A percentile compares a stretch with the other conserved stretches of the same genome.
Evolutionary conservation across 2,797 vertebrate genomes (phyloP).

Genomic region (Vultur gryphus): DNA sequence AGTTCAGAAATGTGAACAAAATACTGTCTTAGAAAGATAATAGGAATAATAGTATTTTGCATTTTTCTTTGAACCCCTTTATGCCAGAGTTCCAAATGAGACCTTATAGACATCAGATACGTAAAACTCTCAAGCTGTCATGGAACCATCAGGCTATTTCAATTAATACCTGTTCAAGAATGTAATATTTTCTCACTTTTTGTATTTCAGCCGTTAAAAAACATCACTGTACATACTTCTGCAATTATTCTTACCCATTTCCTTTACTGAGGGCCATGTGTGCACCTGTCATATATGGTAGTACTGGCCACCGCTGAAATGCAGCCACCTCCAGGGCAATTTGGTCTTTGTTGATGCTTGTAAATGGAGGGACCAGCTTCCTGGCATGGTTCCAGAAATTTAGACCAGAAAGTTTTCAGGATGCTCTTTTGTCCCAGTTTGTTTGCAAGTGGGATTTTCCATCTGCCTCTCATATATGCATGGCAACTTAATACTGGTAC

Average conservation of each 20-base stretch:
- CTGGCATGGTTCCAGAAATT: background rate
- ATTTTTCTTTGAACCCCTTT: background rate
- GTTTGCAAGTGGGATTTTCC: background rate
- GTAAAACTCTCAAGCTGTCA: fast-evolving
- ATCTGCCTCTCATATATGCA: background rate
- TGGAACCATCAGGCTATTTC: background rate
- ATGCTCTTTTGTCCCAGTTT: background rate
- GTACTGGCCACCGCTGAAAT: background rate
- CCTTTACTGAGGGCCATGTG: background rate
- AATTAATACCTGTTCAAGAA: background rate
- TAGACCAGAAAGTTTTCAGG: background rate
- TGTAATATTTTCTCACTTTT: background rate
- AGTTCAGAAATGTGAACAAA: slow-evolving; percentile 32
- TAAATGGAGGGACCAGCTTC: background rate
- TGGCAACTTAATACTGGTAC: background rate
- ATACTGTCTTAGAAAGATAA: background rate
- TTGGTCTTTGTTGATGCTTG: background rate
- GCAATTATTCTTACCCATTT: background rate
- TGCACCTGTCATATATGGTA: fast-evolving
- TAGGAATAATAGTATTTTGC: background rate
- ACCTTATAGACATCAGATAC: background rate
- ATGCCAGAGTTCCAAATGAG: background rate
- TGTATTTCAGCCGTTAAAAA: background rate
- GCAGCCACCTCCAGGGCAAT: background rate
- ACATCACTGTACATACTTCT: background rate